Base-by-base conservation (phyloP, 2,888 invertebrate genomes). In the Diadromus collaris region DNA sequence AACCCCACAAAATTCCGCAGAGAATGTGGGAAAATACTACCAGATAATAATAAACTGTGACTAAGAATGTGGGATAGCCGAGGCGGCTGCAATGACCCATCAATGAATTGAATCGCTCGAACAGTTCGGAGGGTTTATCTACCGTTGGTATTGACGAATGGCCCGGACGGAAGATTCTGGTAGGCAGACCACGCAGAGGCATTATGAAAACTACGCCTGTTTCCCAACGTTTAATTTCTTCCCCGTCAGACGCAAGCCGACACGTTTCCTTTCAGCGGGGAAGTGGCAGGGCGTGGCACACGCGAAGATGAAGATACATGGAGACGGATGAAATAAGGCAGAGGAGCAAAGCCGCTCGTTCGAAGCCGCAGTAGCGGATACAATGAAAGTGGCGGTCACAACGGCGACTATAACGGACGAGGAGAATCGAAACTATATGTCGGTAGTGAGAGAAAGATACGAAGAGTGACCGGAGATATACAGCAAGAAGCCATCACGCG, bases 241-340 rank as follows among this genome's bases (percentile, higher is more conserved):
- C 13, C 44, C 24, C 24, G 32, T 60, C 60, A 7, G 21, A 60
- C 19, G 13, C 69, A 69, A 46, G 9, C 19, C 19, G 58, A 19
- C 29, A 60, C 32, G 19, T 21, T 69, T 60, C 44, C 69, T 13
- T 60, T 60, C 34, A 46, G 54, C 41, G 19, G 68, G 24, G 56
- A 74, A 77, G 68, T 38, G 64, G 63, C 32, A 51, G 64, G 78
- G 80, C 76, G 78, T 78, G 76, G 68, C 58, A 46, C 44, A 60
- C 48, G 5, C 46, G 56, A 63, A 54, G 64, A 76, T 61, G 56
- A 67, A 74, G 65, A 77, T 51, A 70, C 67, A 34, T 77, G 58
- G 41, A 48, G 21, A 64, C 21, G 54, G 67, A n/a, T 24, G 70
- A 32, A 63, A 48, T 48, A 54, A 48, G 27, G 67, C 19, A 24